These are phyloP conservation scores for Ctenopoma multispine DNA, from an alignment of 2,797 vertebrate genomes.

Conservation along the genomic window DNA sequence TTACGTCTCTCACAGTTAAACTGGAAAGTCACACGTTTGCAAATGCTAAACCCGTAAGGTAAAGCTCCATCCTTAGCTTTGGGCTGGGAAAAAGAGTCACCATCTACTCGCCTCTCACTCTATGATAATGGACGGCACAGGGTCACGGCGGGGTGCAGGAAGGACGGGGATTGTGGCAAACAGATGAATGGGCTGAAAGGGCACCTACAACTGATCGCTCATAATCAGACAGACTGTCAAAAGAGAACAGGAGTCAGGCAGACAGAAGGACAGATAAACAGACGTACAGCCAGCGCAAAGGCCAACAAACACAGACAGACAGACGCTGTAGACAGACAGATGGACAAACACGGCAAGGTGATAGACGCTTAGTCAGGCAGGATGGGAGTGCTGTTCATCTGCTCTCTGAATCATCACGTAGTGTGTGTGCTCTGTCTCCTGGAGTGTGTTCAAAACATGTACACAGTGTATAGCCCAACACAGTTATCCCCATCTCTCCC, in stretches of 20 bases:
- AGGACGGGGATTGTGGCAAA: slow-evolving; percentile 28
- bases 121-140: neutral
- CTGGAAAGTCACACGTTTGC: too few relatives aligned
- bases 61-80: neutral
- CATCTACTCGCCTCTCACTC: neutral
- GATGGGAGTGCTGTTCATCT: slow-evolving; percentile 48
- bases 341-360: slow-evolving; percentile 76
- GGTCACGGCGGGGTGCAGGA: slow-evolving; percentile 1
- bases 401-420: slow-evolving; percentile 52
- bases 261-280: slow-evolving; percentile 65
- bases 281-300: slow-evolving; percentile 48
- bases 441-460: slow-evolving; percentile 64
- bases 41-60: neutral
- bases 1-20: too few relatives aligned
- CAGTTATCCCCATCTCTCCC: slow-evolving; percentile 29
- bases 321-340: slow-evolving; percentile 66
- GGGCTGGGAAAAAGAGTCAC: neutral
- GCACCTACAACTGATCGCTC: slow-evolving; percentile 41
- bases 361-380: slow-evolving; percentile 62
- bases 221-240: slow-evolving; percentile 52
- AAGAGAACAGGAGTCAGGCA: slow-evolving; percentile 28
- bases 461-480: slow-evolving; percentile 38
- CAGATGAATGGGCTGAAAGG: slow-evolving; percentile 33
- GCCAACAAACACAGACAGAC: slow-evolving; percentile 65
- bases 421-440: slow-evolving; percentile 54